phyloP scores from a whole-genome alignment of 2,113 vertebrate species.

The Crotalus helleri region DNA sequence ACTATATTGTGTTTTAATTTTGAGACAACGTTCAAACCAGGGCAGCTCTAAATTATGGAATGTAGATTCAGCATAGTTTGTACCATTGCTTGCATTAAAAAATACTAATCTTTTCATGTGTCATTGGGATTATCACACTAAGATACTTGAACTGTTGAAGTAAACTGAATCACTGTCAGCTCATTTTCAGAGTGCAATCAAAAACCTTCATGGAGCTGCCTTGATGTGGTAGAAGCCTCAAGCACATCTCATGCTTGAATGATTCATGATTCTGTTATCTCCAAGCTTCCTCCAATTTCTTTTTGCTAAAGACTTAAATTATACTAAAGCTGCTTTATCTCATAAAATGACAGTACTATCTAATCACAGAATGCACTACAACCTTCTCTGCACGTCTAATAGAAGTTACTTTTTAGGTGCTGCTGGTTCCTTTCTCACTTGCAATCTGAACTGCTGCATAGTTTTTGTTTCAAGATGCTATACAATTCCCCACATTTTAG shows the following conservation, averaged over 20 bases:
- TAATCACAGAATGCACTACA: not conserved
- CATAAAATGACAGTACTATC: not conserved
- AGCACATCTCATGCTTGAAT: not conserved
- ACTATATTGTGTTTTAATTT: not conserved
- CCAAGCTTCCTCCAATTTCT: not conserved
- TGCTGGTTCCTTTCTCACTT: not conserved
- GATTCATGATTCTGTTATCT: not conserved
- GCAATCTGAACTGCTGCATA: conserved; percentile 8
- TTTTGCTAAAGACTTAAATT: not conserved
- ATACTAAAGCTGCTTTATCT: not conserved
- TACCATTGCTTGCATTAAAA: not conserved
- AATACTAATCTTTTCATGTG: not conserved
- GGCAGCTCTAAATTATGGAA: not conserved
- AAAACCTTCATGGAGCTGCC: not conserved
- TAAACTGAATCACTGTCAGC: not conserved
- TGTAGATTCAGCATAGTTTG: not conserved
- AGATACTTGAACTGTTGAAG: not conserved
- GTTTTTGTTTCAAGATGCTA: not conserved
- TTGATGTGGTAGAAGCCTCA: not conserved
- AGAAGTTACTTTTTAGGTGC: not conserved
- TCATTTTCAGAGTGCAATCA: not conserved
- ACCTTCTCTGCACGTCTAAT: not conserved
- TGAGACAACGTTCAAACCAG: not conserved
- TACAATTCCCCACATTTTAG: not conserved
- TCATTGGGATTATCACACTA: not conserved